These are phyloP conservation scores for Drosophila fuyamai DNA, from an alignment of 1,140 invertebrate genomes.

Conservation along the genomic window DNA sequence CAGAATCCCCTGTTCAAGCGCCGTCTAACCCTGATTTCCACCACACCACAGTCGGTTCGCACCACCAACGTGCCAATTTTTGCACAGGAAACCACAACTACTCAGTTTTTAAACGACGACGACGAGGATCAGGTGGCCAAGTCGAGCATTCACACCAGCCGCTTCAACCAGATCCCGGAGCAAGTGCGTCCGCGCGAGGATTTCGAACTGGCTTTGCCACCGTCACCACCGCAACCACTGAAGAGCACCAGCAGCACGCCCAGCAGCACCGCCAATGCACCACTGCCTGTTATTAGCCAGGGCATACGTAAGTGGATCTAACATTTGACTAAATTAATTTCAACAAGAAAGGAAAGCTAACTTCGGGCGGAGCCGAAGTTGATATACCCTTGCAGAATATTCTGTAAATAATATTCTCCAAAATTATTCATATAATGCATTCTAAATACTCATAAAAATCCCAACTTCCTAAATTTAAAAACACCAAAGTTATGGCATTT, in stretches of 20 bases:
- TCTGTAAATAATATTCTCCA: too few species aligned
- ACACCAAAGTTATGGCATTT: too few species aligned
- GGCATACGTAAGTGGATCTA: constrained; percentile 42
- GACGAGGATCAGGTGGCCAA: constrained; percentile 77
- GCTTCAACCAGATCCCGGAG: constrained; percentile 73
- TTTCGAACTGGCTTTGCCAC: constrained; percentile 3
- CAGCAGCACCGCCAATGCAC: not conserved
- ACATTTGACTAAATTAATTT: too few species aligned
- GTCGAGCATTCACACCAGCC: constrained; percentile 77
- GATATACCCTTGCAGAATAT: too few species aligned
- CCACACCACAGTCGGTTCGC: constrained; percentile 10
- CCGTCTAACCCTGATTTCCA: constrained; percentile 59
- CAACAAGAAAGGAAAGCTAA: too few species aligned
- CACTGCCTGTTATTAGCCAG: constrained; percentile 16
- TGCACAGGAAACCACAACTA: constrained; percentile 52
- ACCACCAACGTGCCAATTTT: constrained; percentile 29
- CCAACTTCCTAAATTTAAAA: too few species aligned
- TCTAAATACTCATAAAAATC: too few species aligned
- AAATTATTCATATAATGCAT: too few species aligned
- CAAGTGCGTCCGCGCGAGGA: constrained; percentile 32
- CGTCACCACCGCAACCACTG: constrained; percentile 5
- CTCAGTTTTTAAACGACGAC: constrained; percentile 50
- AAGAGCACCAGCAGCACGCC: constrained; percentile 2
- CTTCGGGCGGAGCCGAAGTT: too few species aligned
- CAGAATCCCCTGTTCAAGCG: constrained; percentile 80